Evolutionary conservation across 2,888 invertebrate species (phyloP), one percentile per base, ranked within the genome.

Genomic region (Gisinianus flammeolus): DNA sequence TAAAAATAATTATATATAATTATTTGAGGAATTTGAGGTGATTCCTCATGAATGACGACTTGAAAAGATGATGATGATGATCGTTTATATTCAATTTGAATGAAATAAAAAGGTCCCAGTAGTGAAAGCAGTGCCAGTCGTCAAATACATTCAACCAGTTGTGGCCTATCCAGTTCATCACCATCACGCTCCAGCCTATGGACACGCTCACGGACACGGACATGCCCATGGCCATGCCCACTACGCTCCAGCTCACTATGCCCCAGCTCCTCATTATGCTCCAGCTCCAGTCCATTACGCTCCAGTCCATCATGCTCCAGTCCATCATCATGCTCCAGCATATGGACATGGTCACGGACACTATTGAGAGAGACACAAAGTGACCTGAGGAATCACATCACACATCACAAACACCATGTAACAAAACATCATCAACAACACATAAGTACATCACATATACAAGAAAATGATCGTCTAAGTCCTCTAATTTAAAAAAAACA

Each of bases 81-180:
- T n/a, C n/a, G n/a, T n/a, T n/a, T n/a, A n/a, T n/a, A 35, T 35
- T 35, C 35, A 8, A 5, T 35, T 35, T 35, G 5, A 35, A 35
- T 12, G 5, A 8, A 8, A 8, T 12, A 8, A 8, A 12, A 5
- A 35, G 35, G 12, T 62, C 3, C 83, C 83, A 69, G 83, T 84
- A 16, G 72, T 84, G 10, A 83, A 83, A 44, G 79, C 79, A 66
- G 82, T 84, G 12, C 81, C 83, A 79, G 81, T 83, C 28, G 78
- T 83, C 22, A 77, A 80, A 31, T 79, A 81, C 22, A 80, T 81
- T 10, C 76, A 79, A 44, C 78, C 80, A 68, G 80, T 79, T 19
- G 75, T 62, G 33, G 75, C 76, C 56, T 73, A 73, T 26, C 80
- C 80, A 64, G 79, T 80, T 22, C 72, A 77, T 30, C 75, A 78